These are phyloP conservation scores for Camponotus pennsylvanicus DNA, from an alignment of 1,140 invertebrate species.

Conservation along the genomic window DNA sequence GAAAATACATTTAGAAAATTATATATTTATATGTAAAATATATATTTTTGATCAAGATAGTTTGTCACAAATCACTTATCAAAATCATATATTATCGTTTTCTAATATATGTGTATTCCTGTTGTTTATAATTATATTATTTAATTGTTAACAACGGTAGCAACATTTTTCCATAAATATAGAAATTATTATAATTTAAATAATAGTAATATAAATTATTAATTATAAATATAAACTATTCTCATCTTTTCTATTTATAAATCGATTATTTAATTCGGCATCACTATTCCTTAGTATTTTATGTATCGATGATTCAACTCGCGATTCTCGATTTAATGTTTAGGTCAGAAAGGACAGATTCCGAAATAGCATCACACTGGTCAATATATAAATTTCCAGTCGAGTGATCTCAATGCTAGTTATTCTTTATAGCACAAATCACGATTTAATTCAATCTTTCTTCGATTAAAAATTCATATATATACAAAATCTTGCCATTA, in stretches of 20 bases:
- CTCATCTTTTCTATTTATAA: conserved; percentile 1
- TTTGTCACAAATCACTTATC: not conserved
- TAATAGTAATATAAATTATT: not conserved
- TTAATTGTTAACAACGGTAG: not conserved
- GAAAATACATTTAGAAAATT: not conserved
- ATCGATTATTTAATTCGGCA: not conserved
- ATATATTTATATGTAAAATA: no score
- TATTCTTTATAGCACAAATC: not conserved
- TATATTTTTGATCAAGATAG: no score
- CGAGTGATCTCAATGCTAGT: not conserved
- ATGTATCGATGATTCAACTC: not conserved
- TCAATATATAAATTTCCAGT: conserved; percentile 36
- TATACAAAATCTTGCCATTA: not conserved
- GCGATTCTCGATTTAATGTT: not conserved
- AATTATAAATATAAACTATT: not conserved
- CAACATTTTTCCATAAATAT: not conserved
- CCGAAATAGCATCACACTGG: conserved; percentile 32
- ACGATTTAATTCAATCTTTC: not conserved
- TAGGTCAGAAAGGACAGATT: conserved; percentile 30
- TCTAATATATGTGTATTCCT: not conserved
- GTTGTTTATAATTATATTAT: not conserved
- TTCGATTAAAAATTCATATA: conserved; percentile 19
- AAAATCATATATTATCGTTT: not conserved
- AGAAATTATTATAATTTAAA: conserved; percentile 9
- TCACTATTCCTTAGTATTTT: not conserved